Evolutionary conservation across 1,140 invertebrate genomes (phyloP).

Genomic region (Aricia agestis): DNA sequence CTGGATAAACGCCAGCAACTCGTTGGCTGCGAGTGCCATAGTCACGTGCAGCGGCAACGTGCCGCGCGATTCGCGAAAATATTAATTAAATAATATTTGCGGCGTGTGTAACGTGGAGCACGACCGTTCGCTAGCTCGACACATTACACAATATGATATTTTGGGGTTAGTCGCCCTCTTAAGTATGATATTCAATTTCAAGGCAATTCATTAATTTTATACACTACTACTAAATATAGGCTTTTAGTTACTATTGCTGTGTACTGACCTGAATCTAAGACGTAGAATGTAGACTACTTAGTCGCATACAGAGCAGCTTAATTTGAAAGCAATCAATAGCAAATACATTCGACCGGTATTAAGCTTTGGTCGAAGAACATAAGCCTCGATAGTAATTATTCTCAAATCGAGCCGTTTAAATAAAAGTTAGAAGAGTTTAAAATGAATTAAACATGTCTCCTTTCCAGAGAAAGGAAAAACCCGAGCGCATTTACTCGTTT

Average conservation of each 20-base stretch:
- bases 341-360: background rate
- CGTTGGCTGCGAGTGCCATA: no score
- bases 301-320: background rate
- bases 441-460: conserved; percentile 1
- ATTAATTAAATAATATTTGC: no score
- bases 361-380: background rate
- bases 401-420: conserved; percentile 7
- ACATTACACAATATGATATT: no score
- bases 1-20: no score
- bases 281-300: background rate
- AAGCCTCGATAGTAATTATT: background rate
- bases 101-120: no score
- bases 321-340: background rate
- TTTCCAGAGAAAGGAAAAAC: background rate
- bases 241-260: background rate
- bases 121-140: no score
- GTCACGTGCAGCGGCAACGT: no score
- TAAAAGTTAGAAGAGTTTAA: conserved; percentile 6
- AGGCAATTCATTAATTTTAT: no score
- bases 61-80: no score
- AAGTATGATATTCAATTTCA: no score
- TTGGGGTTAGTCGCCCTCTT: no score
- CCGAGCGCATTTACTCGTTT: background rate
- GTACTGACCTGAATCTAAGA: background rate
- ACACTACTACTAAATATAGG: no score